Evolutionary conservation across 1,140 invertebrate genomes (phyloP).

Genomic region (Drosophila navojoa): DNA sequence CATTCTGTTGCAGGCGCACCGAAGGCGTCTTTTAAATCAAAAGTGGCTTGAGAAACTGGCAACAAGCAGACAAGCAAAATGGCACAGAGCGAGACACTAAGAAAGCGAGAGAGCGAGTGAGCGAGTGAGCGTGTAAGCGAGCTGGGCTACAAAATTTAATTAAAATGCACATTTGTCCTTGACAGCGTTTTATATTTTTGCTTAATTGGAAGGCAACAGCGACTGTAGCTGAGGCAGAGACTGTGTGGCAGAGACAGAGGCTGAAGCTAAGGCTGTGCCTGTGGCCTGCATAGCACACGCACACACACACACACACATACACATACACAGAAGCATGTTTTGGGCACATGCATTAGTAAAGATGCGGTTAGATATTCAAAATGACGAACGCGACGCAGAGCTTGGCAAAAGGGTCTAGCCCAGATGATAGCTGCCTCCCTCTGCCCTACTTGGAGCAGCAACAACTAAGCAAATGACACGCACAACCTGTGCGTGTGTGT

Average conservation of each 20-base stretch:
- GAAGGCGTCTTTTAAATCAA: slow-evolving; percentile 52
- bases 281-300: slow-evolving; percentile 18
- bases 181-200: slow-evolving; percentile 77
- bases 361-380: slow-evolving; percentile 61
- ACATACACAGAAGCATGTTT: neutral
- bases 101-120: neutral
- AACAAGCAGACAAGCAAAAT: slow-evolving; percentile 26
- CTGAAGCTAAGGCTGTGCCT: slow-evolving; percentile 34
- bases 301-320: slow-evolving; percentile 10
- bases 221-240: neutral
- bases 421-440: neutral
- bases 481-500: neutral
- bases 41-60: slow-evolving; percentile 46
- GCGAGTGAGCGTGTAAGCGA: slow-evolving; percentile 14
- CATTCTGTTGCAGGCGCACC: slow-evolving; percentile 42
- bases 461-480: neutral
- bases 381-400: slow-evolving; percentile 44
- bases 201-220: slow-evolving; percentile 66
- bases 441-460: neutral
- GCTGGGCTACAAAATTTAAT: slow-evolving; percentile 71
- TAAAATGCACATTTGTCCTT: slow-evolving; percentile 82
- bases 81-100: slow-evolving; percentile 3
- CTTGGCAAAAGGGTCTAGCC: slow-evolving; percentile 12
- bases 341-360: slow-evolving; percentile 36
- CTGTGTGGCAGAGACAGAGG: neutral